phyloP scores from a whole-genome alignment of 1,140 invertebrate genomes.

The Hyles vespertilio region DNA sequence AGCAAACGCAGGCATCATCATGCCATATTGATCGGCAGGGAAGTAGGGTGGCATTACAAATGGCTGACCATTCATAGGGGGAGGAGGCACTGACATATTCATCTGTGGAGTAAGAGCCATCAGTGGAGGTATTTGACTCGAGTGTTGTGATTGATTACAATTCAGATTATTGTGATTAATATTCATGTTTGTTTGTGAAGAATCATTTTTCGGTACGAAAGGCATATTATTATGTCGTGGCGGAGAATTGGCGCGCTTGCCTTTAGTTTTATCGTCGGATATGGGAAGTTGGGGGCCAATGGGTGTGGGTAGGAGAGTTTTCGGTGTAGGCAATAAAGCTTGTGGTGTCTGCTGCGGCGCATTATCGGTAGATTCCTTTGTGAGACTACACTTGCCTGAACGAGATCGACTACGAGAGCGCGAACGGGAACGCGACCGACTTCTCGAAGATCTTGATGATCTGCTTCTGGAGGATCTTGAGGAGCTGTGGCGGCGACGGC shows the following conservation, averaged over 20 bases:
- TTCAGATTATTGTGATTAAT: conserved; percentile 25
- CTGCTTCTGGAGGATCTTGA: conserved; percentile 57
- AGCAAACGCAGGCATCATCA: conserved; percentile 52
- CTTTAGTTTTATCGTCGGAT: conserved; percentile 8
- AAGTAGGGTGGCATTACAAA: conserved; percentile 60
- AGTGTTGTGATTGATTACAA: conserved; percentile 25
- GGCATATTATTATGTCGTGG: conserved; percentile 11
- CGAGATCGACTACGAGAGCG: conserved; percentile 68
- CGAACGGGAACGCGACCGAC: conserved; percentile 61
- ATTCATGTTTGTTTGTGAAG: conserved; percentile 18
- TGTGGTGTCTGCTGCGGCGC: conserved; percentile 48
- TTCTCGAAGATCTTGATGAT: conserved; percentile 64
- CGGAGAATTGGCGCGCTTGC: conserved; percentile 32
- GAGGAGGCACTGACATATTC: conserved; percentile 54
- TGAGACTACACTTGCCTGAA: conserved; percentile 75
- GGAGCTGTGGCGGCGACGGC: conserved; percentile 64
- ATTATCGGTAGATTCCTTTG: conserved; percentile 50
- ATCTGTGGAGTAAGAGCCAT: conserved; percentile 64
- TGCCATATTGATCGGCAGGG: conserved; percentile 57
- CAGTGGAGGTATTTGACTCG: conserved; percentile 53
- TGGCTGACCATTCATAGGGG: conserved; percentile 45
- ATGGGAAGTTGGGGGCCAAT: conserved; percentile 52
- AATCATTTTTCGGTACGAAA: too few relatives aligned
- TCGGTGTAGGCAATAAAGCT: conserved; percentile 62
- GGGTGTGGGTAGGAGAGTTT: conserved; percentile 58